A percentile compares a stretch with the other conserved stretches of the same genome.
phyloP scores from a whole-genome alignment of 2,113 vertebrate genomes.

The Oreochromis aureus region DNA sequence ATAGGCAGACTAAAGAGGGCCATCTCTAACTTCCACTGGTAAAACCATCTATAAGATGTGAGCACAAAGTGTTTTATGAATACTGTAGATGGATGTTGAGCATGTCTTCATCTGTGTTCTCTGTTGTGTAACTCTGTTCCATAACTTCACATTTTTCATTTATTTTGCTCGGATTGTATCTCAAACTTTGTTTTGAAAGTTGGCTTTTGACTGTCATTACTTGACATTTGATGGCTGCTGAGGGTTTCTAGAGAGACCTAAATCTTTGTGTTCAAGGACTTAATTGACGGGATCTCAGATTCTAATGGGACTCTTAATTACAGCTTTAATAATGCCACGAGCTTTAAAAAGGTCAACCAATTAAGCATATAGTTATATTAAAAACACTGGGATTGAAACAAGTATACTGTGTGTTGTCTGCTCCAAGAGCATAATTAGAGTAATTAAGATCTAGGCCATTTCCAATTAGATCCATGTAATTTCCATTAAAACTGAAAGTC shows the following conservation, averaged over 20 bases:
- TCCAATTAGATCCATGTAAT: slow-evolving; percentile 28
- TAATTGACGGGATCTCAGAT: slow-evolving; percentile 24
- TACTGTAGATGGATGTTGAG: background rate
- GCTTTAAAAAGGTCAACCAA: slow-evolving; percentile 34
- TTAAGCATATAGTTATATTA: background rate
- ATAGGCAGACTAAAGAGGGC: background rate
- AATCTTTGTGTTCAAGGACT: slow-evolving; percentile 11
- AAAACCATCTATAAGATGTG: background rate
- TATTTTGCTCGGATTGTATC: background rate
- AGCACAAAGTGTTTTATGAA: background rate
- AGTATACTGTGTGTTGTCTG: background rate
- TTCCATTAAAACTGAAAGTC: background rate
- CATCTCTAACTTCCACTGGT: background rate
- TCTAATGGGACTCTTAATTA: slow-evolving; percentile 26
- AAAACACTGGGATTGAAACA: background rate
- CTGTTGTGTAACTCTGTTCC: background rate
- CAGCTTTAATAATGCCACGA: background rate
- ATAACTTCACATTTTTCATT: background rate
- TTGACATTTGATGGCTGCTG: background rate
- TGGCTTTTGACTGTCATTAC: background rate
- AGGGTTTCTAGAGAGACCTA: background rate
- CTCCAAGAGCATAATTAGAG: slow-evolving; percentile 21
- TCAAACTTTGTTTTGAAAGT: background rate
- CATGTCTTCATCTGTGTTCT: background rate
- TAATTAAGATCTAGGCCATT: slow-evolving; percentile 15